Base-by-base conservation (phyloP, 2,113 vertebrate species). In the Saguinus imperator region DNA sequence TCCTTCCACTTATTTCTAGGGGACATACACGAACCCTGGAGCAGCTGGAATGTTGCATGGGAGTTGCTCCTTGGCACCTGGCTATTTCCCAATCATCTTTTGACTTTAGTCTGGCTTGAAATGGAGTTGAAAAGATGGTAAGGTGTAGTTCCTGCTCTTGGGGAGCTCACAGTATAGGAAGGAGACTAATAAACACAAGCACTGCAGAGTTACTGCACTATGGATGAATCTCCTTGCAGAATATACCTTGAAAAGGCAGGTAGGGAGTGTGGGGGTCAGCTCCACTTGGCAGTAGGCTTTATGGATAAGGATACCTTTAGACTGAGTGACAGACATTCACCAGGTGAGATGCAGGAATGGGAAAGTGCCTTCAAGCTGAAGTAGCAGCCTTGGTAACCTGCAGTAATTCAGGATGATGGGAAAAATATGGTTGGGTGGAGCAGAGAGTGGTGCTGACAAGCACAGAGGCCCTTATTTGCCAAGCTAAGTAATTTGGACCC, bases 41-140 rank as follows among this genome's bases (percentile, higher is more conserved):
- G 14, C 25, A 29, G 1, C 20, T 25, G 32, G 8, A n/a, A 61
- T 1, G 1, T 14, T 25, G 35, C 1, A 0, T 18, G 13, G 52
- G 25, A 58, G 18, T 7, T 43, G 20, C 29, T 70, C 37, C 25
- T 80, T 35, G 20, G n/a, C 3, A 21, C 48, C 21, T 80, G 10
- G 14, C 7, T 55, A 17, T 73, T 89, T 89, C 75, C 73, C n/a
- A 95, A 27, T 45, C 35, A 86, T 48, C 82, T 61, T 50, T 87
- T 91, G n/a, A 48, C 48, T 88, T 86, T 21, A 66, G 27, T 85
- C 55, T 68, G 73, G 16, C 32, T 61, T 91, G 40, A 91, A 79
- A 68, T 95, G 43, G 8, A 43, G 55, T 87, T 61, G 86, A 93
- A 57, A 82, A 48, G 23, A 40, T 10, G 10, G 48, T 35, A 52